phyloP scores from a whole-genome alignment of 2,797 vertebrate species.

The Pteropus rufus region DNA sequence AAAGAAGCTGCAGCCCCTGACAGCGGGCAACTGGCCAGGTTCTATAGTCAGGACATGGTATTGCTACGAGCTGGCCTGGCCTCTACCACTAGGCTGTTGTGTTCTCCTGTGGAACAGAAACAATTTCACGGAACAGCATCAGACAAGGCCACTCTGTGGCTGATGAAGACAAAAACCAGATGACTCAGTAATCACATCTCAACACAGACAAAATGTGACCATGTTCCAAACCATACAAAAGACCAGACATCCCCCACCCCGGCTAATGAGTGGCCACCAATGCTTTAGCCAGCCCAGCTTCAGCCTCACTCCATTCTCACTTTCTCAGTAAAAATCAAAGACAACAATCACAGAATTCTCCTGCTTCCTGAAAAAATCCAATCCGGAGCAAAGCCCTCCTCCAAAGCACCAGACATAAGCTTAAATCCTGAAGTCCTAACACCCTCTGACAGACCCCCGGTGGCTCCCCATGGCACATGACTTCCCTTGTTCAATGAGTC shows the following conservation, averaged over 20 bases:
- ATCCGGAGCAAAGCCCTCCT: background rate
- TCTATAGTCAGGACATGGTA: background rate
- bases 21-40: background rate
- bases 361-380: background rate
- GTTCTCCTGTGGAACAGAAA: background rate
- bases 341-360: background rate
- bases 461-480: fast-evolving
- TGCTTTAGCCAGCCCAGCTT: background rate
- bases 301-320: background rate
- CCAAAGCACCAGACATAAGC: background rate
- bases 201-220: background rate
- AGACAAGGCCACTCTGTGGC: background rate
- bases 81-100: fast-evolving
- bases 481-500: background rate
- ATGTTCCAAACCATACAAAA: background rate
- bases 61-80: background rate
- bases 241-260: no score
- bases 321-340: background rate
- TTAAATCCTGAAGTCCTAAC: background rate
- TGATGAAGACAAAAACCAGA: background rate
- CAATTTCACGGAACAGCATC: background rate
- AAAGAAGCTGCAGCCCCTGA: background rate
- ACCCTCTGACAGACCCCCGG: background rate
- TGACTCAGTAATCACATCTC: background rate
- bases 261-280: background rate